Conservation (phyloP, 2,113 vertebrate genomes). For the Alethe diademata region DNA sequence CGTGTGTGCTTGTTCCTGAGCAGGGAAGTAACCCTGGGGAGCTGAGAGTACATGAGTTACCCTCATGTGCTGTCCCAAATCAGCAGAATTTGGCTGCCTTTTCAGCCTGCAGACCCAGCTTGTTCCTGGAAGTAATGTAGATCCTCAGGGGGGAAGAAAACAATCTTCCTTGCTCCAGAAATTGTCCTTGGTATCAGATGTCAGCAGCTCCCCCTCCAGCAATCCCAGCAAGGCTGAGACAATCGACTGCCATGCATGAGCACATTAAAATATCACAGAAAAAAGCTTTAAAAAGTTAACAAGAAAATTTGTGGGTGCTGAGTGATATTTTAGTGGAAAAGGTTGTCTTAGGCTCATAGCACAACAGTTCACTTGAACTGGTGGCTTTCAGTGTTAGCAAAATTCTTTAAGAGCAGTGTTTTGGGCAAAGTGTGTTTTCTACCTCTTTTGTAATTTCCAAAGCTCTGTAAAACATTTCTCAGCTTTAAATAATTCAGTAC, state of each 20-base stretch:
- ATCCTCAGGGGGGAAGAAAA: not conserved
- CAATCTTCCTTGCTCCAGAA: constrained; percentile 64
- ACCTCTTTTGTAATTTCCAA: not conserved
- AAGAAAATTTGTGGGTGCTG: not conserved
- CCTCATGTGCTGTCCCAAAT: not conserved
- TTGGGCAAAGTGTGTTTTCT: not conserved
- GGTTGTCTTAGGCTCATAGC: not conserved
- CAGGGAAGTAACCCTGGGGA: not conserved
- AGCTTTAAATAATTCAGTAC: constrained; percentile 44
- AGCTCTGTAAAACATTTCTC: not conserved
- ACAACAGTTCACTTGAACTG: not conserved
- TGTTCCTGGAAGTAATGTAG: constrained; percentile 3
- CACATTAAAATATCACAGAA: not conserved
- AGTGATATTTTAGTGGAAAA: not conserved
- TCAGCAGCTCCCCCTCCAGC: constrained; percentile 42
- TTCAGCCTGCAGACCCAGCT: not conserved
- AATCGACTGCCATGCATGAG: not conserved
- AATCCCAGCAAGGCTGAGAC: constrained; percentile 30
- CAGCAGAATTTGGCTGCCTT: constrained; percentile 19
- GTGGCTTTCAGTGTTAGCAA: not conserved
- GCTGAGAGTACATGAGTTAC: not conserved
- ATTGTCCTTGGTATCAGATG: constrained; percentile 60
- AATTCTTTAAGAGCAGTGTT: not conserved
- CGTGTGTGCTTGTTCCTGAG: not conserved
- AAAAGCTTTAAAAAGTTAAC: not conserved